Evolutionary conservation across 2,797 vertebrate genomes (phyloP).

Genomic region (Lerista edwardsae): DNA sequence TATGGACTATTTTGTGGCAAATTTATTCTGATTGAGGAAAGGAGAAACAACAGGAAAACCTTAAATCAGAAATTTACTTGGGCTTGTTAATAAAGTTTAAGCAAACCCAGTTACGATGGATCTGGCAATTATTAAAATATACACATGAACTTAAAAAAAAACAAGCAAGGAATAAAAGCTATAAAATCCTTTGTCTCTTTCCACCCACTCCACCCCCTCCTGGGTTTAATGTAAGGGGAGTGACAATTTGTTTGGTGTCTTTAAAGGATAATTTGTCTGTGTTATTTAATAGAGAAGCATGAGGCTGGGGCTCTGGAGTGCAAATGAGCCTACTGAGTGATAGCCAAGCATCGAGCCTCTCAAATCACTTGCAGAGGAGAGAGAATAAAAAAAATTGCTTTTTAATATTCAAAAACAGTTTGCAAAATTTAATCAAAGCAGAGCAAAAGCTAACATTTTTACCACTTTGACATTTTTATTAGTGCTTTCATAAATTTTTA

Average conservation of each 20-base stretch:
- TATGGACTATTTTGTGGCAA: slow-evolving; percentile 29
- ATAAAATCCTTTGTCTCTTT: slow-evolving; percentile 76
- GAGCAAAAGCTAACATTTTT: slow-evolving; percentile 87
- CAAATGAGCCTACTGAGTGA: slow-evolving; percentile 81
- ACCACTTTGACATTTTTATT: slow-evolving; percentile 88
- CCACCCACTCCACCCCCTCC: slow-evolving; percentile 56
- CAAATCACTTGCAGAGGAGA: slow-evolving; percentile 77
- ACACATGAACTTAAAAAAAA: slow-evolving; percentile 63
- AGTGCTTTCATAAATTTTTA: slow-evolving; percentile 87
- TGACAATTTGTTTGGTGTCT: slow-evolving; percentile 87
- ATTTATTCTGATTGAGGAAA: slow-evolving; percentile 64
- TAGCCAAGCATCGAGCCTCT: slow-evolving; percentile 78
- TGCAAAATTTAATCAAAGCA: slow-evolving; percentile 87
- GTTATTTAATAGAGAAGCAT: slow-evolving; percentile 87
- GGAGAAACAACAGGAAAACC: slow-evolving; percentile 63
- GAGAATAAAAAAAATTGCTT: slow-evolving; percentile 82
- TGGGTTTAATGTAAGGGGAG: slow-evolving; percentile 78
- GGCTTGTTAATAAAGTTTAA: slow-evolving; percentile 73
- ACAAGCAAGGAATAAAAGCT: slow-evolving; percentile 60
- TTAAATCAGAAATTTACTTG: slow-evolving; percentile 67
- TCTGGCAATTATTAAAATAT: slow-evolving; percentile 75
- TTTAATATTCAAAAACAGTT: slow-evolving; percentile 89
- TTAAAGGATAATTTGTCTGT: slow-evolving; percentile 85
- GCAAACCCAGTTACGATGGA: slow-evolving; percentile 61
- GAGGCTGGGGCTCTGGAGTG: slow-evolving; percentile 81